phyloP scores from a whole-genome alignment of 1,140 invertebrate genomes.

The Drosophila sturtevanti region DNA sequence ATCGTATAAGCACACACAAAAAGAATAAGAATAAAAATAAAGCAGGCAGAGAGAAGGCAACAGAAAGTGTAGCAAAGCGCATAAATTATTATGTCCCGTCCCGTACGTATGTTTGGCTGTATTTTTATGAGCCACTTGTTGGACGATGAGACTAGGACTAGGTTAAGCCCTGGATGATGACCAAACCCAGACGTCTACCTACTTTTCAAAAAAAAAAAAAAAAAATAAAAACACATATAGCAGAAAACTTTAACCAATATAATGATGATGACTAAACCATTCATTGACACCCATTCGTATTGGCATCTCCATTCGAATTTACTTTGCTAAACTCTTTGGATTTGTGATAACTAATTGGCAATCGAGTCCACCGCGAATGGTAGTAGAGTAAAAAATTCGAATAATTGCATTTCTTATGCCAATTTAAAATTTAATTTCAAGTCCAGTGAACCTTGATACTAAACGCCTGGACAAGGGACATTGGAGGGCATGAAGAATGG shows the following conservation, averaged over 20 bases:
- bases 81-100: conserved; percentile 53
- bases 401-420: conserved; percentile 43
- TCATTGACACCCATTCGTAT: background rate
- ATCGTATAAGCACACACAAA: conserved; percentile 49
- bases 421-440: conserved; percentile 55
- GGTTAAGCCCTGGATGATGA: conserved; percentile 46
- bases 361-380: conserved; percentile 1
- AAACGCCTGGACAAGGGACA: conserved; percentile 6
- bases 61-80: conserved; percentile 38
- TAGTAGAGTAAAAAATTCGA: conserved; percentile 4
- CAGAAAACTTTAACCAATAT: background rate
- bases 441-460: conserved; percentile 40
- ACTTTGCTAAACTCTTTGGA: background rate
- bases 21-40: conserved; percentile 59
- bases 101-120: conserved; percentile 43
- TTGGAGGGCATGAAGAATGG: too few relatives aligned
- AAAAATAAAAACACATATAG: background rate
- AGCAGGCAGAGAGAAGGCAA: conserved; percentile 26
- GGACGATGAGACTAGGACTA: conserved; percentile 38
- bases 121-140: conserved; percentile 64
- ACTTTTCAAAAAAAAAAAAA: conserved; percentile 19
- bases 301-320: background rate
- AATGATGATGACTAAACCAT: background rate
- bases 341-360: background rate
- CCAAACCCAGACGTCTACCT: conserved; percentile 39